Evolutionary conservation across 1,140 invertebrate genomes (phyloP), one percentile per base, ranked within the genome.

Genomic region (Dryas iulia): DNA sequence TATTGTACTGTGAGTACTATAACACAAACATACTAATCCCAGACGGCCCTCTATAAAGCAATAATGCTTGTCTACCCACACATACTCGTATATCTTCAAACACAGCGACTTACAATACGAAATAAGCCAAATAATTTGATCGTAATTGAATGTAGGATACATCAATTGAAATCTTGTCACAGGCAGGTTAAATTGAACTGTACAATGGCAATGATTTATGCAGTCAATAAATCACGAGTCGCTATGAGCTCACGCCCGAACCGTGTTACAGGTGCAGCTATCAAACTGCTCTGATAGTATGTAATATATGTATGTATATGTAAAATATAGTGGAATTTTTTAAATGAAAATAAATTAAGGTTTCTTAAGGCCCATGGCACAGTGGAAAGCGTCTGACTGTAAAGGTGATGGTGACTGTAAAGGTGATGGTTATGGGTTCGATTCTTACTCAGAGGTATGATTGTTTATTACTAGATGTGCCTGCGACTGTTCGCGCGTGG

Each of bases 111-210:
- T 53, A 4, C 8, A 14, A 35, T 35, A 35, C 33, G 14, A 28
- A 28, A 18, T 21, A 47, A 21, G 10, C 39, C 39, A 47, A 47
- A 47, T 47, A 47, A 47, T 47, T 10, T 47, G 14, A 8, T 21
- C 62, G 62, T 54, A 33, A 54, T 57, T 35, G 35, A 57, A 65
- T 57, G 54, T 65, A 56, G 24, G 23, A 31, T 23, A 62, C 23
- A 62, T 62, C 53, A 59, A 70, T 59, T 63, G 28, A 56, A 60
- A 54, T 54, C 47, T 25, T 68, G 70, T 64, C 60, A 68, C 64
- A 72, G 60, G 71, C 60, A 69, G 62, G 14, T 63, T 56, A 57
- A 70, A 64, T 64, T 59, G 68, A 64, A 70, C 33, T 35, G 52
- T 63, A 64, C 60, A 62, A 67, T 59, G 26, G 60, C 63, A 53